Evolutionary conservation across 1,140 invertebrate genomes (phyloP).

Genomic region (Cherax quadricarinatus): DNA sequence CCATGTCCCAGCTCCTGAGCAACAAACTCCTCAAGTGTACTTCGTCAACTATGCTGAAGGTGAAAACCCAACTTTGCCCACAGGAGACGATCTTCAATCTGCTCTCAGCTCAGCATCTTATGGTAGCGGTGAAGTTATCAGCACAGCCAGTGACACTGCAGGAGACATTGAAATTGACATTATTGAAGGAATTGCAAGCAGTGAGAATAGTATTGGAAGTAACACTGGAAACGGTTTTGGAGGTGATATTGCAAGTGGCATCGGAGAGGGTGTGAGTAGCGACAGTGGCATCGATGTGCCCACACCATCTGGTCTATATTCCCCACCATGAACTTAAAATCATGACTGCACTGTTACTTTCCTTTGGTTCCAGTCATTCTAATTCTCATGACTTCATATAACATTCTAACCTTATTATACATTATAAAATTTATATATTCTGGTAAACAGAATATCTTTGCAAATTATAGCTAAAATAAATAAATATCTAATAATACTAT

Average conservation of each 20-base stretch:
- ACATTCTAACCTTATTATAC: too few species aligned
- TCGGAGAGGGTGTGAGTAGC: not conserved
- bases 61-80: constrained; percentile 67
- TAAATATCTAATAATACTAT: too few species aligned
- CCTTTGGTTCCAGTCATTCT: too few species aligned
- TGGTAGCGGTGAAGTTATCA: constrained; percentile 37
- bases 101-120: constrained; percentile 55
- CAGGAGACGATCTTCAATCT: constrained; percentile 56
- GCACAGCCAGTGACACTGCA: not conserved
- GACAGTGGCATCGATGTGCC: not conserved
- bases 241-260: not conserved
- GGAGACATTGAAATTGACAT: not conserved
- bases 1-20: constrained; percentile 52
- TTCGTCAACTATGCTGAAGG: constrained; percentile 67
- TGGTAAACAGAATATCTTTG: too few species aligned
- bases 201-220: not conserved
- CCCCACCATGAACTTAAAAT: not conserved
- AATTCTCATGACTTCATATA: too few species aligned
- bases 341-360: too few species aligned
- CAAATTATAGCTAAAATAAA: too few species aligned
- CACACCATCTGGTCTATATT: constrained; percentile 16
- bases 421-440: too few species aligned
- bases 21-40: constrained; percentile 60
- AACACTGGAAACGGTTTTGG: not conserved
- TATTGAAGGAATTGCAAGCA: not conserved